These are phyloP conservation scores for Mormyrus lacerda DNA, from an alignment of 2,113 vertebrate species.

Conservation along the genomic window DNA sequence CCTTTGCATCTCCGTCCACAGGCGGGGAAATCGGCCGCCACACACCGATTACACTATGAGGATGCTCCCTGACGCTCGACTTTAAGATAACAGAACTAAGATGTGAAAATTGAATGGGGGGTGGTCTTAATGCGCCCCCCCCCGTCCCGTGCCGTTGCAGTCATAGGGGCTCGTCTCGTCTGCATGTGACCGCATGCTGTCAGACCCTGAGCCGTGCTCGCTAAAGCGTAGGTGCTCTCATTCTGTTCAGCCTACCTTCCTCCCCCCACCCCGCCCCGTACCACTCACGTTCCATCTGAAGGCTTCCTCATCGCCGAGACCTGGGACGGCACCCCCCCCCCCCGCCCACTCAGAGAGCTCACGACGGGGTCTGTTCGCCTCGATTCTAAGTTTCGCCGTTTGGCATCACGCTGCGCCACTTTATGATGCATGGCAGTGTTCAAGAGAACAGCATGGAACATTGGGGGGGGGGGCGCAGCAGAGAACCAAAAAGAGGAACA, in stretches of 20 bases:
- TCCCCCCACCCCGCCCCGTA: not conserved
- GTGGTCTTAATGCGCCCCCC: not conserved
- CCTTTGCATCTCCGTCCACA: not conserved
- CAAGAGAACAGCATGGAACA: not conserved
- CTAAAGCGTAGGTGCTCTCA: not conserved
- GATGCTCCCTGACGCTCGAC: not conserved
- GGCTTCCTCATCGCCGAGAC: not conserved
- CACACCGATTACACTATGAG: not conserved
- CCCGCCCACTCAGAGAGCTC: not conserved
- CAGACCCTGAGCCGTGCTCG: not conserved
- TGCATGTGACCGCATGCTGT: not conserved
- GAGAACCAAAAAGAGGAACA: not conserved
- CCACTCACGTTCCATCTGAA: not conserved
- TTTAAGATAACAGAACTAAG: not conserved
- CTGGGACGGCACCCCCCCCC: not conserved
- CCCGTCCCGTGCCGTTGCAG: too few species aligned
- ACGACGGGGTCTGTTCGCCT: not conserved
- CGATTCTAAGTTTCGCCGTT: not conserved
- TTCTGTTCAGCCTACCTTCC: not conserved
- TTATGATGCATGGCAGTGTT: not conserved
- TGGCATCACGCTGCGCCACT: not conserved
- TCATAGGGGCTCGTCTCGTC: too few species aligned
- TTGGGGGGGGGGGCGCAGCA: not conserved
- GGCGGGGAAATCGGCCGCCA: not conserved
- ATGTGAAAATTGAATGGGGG: not conserved